Evolutionary conservation across 2,113 vertebrate species (phyloP).

Genomic region (Phylloscopus trochilus): DNA sequence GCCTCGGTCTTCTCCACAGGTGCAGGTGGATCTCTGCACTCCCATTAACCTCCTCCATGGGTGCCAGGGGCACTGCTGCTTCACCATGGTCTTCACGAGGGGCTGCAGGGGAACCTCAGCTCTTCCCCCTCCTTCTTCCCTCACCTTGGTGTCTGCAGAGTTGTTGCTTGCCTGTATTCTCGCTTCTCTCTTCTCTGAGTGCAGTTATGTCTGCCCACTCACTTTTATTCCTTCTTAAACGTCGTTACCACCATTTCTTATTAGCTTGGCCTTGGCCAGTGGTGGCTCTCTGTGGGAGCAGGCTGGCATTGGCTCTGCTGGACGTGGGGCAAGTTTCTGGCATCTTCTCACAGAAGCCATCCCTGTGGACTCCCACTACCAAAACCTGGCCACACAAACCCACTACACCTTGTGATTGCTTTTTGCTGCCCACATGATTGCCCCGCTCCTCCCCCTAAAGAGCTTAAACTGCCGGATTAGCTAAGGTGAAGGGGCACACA

Average conservation of each 20-base stretch:
- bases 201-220: neutral
- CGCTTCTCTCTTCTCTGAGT: neutral
- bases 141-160: neutral
- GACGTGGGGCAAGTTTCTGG: neutral
- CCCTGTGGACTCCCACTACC: neutral
- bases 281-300: neutral
- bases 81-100: rapidly evolving
- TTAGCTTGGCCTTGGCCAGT: neutral
- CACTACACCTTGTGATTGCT: neutral
- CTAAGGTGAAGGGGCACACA: neutral
- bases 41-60: neutral
- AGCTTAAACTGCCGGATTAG: neutral
- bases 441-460: neutral
- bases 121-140: neutral
- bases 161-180: rapidly evolving
- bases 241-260: neutral
- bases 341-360: neutral
- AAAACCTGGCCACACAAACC: neutral
- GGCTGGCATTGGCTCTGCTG: neutral
- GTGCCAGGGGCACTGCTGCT: neutral
- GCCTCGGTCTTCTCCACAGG: rapidly evolving
- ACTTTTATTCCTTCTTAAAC: neutral
- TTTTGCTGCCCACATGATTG: neutral
- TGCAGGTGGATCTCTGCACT: neutral
- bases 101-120: neutral